Conservation (phyloP, 1,140 invertebrate genomes). For the Arion vulgaris region DNA sequence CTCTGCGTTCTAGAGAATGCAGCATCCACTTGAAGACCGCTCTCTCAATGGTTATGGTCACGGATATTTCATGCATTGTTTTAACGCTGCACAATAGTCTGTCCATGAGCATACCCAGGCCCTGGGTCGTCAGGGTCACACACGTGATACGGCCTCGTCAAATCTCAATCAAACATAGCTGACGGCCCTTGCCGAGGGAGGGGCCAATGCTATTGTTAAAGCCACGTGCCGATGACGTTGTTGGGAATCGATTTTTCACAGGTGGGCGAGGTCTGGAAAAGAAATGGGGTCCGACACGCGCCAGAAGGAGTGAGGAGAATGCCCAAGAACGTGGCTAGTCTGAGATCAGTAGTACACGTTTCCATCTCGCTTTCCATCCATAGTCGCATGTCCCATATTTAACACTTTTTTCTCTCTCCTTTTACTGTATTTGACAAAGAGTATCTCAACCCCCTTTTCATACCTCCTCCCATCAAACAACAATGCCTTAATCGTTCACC, state of each 20-base stretch:
- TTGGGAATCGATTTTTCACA: constrained; percentile 29
- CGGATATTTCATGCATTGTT: constrained; percentile 23
- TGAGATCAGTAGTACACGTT: neutral
- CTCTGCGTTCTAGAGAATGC: neutral
- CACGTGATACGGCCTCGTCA: constrained; percentile 27
- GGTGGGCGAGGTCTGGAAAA: constrained; percentile 24
- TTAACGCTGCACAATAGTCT: neutral
- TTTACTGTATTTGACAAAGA: too few relatives aligned
- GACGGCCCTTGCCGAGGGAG: neutral
- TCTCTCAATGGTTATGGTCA: neutral
- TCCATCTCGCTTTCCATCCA: neutral
- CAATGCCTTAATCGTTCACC: too few relatives aligned
- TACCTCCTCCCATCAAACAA: too few relatives aligned
- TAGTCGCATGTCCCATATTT: neutral
- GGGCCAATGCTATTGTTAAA: constrained; percentile 22
- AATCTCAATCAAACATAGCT: constrained; percentile 27
- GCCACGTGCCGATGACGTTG: constrained; percentile 28
- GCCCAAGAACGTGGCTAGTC: neutral
- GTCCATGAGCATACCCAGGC: neutral
- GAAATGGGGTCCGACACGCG: constrained; percentile 17
- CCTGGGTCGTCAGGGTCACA: neutral
- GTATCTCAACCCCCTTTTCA: too few relatives aligned
- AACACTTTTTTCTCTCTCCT: neutral
- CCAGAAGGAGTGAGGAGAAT: neutral
- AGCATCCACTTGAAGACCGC: neutral